A percentile compares a stretch with the other conserved stretches of the same genome.
Conservation (phyloP, 2,797 vertebrate species). For the Poecilia velifera region DNA sequence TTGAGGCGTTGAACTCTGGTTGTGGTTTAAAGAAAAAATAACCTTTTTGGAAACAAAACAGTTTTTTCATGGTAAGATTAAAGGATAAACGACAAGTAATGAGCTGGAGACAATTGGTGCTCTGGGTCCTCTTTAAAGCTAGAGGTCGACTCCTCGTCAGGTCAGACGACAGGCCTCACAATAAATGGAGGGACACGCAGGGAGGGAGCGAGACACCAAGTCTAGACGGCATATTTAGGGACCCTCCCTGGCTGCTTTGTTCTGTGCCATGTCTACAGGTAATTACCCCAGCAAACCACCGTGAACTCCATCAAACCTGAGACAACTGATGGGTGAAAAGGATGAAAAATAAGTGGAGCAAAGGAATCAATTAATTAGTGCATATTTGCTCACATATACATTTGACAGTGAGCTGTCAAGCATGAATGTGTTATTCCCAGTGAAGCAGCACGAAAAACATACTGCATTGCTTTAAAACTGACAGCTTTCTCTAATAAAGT, state of each 20-base stretch:
- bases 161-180: slow-evolving; percentile 72
- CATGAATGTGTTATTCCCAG: slow-evolving; percentile 1
- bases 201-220: slow-evolving; percentile 76
- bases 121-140: slow-evolving; percentile 60
- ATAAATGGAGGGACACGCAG: slow-evolving; percentile 66
- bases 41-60: slow-evolving; percentile 4
- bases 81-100: slow-evolving; percentile 49
- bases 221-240: slow-evolving; percentile 82
- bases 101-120: slow-evolving; percentile 53
- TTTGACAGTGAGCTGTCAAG: slow-evolving; percentile 8
- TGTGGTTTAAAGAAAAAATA: slow-evolving; percentile 6
- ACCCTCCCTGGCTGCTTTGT: slow-evolving; percentile 83
- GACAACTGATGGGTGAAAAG: slow-evolving; percentile 41
- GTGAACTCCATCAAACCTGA: slow-evolving; percentile 60
- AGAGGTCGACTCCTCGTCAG: slow-evolving; percentile 56
- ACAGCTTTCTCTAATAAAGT: slow-evolving; percentile 1
- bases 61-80: slow-evolving; percentile 26
- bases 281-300: slow-evolving; percentile 79
- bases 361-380: slow-evolving; percentile 16
- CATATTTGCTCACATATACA: slow-evolving; percentile 3
- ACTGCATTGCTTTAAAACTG: slow-evolving; percentile 41
- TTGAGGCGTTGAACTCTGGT: slow-evolving; percentile 35
- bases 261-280: slow-evolving; percentile 81
- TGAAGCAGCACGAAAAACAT: slow-evolving; percentile 15
- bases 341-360: slow-evolving; percentile 31